These are phyloP conservation scores for Dolomedes plantarius DNA, from an alignment of 2,888 invertebrate species.

Conservation along the genomic window DNA sequence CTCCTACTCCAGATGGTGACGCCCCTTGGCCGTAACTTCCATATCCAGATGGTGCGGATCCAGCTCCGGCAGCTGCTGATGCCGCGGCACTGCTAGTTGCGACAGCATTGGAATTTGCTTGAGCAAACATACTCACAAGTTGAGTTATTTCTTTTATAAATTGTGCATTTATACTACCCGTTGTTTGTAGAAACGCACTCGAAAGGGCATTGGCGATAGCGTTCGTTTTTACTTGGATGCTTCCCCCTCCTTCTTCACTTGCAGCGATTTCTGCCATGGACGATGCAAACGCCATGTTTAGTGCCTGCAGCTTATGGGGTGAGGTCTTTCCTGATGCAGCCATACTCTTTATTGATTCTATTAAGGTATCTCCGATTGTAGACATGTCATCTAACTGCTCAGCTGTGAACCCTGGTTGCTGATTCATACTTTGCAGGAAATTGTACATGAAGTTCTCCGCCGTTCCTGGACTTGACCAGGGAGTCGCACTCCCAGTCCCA, in stretches of 20 bases:
- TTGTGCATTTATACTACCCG: not conserved
- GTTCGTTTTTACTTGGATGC: not conserved
- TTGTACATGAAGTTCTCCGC: not conserved
- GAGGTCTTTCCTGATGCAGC: not conserved
- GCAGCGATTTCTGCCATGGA: slow-evolving; percentile 37
- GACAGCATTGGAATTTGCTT: slow-evolving; percentile 13
- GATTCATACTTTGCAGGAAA: not conserved
- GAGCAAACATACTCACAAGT: slow-evolving; percentile 29
- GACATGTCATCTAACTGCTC: slow-evolving; percentile 29
- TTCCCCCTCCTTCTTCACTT: not conserved
- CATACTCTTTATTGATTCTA: slow-evolving; percentile 10
- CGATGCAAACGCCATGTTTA: slow-evolving; percentile 49
- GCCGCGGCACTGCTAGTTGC: not conserved
- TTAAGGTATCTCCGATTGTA: slow-evolving; percentile 3
- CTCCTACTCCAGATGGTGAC: not conserved
- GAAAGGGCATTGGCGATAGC: slow-evolving; percentile 4
- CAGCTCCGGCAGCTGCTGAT: not conserved
- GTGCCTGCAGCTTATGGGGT: slow-evolving; percentile 17
- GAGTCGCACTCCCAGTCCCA: slow-evolving; percentile 1
- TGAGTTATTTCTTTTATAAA: slow-evolving; percentile 23
- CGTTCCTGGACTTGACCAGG: not conserved
- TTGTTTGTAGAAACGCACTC: slow-evolving; percentile 35
- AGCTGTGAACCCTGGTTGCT: slow-evolving; percentile 1
- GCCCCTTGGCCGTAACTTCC: not conserved
- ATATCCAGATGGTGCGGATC: not conserved